phyloP scores from a whole-genome alignment of 2,888 invertebrate species.

The Nephrotoma flavescens region DNA sequence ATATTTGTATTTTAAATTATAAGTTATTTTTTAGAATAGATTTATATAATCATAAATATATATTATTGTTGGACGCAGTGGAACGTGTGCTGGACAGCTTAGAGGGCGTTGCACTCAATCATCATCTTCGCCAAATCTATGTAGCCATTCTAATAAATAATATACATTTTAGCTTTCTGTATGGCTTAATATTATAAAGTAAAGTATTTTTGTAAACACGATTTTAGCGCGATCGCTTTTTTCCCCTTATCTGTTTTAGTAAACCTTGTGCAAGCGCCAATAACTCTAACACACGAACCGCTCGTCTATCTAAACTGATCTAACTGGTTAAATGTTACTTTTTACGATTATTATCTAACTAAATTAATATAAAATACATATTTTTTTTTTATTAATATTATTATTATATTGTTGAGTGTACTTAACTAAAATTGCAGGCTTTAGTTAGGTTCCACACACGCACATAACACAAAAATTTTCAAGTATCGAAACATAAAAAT shows the following conservation, averaged over 20 bases:
- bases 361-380: background rate
- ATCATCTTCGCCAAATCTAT: background rate
- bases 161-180: background rate
- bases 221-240: background rate
- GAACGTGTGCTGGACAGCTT: background rate
- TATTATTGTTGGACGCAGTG: background rate
- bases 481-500: background rate
- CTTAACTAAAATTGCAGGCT: background rate
- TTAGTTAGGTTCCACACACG: background rate
- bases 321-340: background rate
- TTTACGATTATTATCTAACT: background rate
- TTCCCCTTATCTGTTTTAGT: background rate
- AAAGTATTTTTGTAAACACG: background rate
- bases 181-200: background rate
- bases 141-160: background rate
- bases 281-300: background rate
- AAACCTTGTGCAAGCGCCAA: background rate
- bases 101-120: background rate
- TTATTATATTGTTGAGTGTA: background rate
- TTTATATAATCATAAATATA: background rate
- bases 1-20: background rate
- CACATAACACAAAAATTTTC: background rate
- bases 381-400: background rate
- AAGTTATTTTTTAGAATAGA: background rate
- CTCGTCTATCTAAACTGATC: background rate